Evolutionary conservation across 1,140 invertebrate species (phyloP), one percentile per base, ranked within the genome.

Genomic region (Sminthurides bifidus): DNA sequence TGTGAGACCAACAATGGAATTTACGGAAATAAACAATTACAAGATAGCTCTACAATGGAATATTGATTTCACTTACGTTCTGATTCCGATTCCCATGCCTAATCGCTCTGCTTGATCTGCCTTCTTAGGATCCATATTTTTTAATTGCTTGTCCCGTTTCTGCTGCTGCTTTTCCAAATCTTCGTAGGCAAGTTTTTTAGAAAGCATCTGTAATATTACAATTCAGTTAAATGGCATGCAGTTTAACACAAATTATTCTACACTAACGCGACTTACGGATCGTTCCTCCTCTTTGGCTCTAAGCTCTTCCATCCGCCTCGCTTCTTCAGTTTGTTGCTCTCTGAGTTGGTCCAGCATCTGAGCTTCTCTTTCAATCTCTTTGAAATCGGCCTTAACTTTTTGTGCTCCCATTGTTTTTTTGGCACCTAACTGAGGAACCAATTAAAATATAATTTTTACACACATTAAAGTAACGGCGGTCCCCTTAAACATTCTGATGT

Each of bases 331-430:
- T 68, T 71, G 74, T 70, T 78, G 73, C 67, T 78, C 72, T 67
- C 80, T 82, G 15, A 81, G 71, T 68, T 87, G 81, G 69, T 90
- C 88, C 27, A 81, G 78, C 61, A 87, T 77, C 61, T 84, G 81
- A 0, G 89, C 90, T 67, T 88, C 83, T 65, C 81, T 81, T 73
- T 98, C 94, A 41, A 98, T 82, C 67, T 95, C 92, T n/a, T 84
- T 84, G 72, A 98, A 98, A 72, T 98, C 92, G 14, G 84, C 79
- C 66, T 83, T 89, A 5, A 97, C 87, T 72, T 89, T 89, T 52
- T 92, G 92, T n/a, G 93, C 95, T 52, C 94, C 94, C n/a, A 98
- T 71, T 38, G 79, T 79, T 71, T 88, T 93, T 68, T 92, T 94
- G 0, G 77, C 81, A 14, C 88, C 88, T 54, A 92, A 65, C 59